Base-by-base conservation (phyloP, 2,797 vertebrate genomes). In the Pteronotus mesoamericanus region DNA sequence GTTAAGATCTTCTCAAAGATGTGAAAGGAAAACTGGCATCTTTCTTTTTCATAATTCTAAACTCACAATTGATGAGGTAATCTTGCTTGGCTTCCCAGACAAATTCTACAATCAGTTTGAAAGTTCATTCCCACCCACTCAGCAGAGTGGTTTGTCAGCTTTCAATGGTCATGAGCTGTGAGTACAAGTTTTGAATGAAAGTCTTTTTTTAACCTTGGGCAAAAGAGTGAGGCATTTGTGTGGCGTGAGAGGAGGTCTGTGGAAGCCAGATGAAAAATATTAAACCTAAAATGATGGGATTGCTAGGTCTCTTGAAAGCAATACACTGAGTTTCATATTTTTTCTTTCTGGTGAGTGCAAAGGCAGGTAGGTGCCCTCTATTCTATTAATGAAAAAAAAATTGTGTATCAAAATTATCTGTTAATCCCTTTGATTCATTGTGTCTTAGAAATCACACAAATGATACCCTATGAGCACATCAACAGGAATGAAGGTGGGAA, bases 391-490 rank as follows among this genome's bases (percentile, higher is more conserved):
- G n/a, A 75, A 85, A 74, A 87, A 80, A 10, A 24, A 82, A 24
- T 37, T 69, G 10, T 1, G 3, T 46, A 84, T 77, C 75, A 80
- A 79, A 89, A 51, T 48, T 9, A 84, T 53, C 29, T 79, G 42
- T 59, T 86, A 86, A 91, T 86, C 29, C 37, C 18, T 89, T 91
- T 96, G 79, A 91, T 61, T 93, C 69, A 94, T 1, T 71, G 18
- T 82, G 34, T 61, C 48, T 39, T 26, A 82, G 26, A 79, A 94
- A 69, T 72, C 26, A 34, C 4, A 44, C 34, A 68, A 61, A 72
- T 55, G 66, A 91, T 83, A 84, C 95, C 16, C 46, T 84, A 59
- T 86, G 80, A 94, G 85, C 39, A 90, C 39, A 94, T 85, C 7
- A n/a, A 5, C 12, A 91, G 88, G 80, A 92, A 94, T 83, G 83